Evolutionary conservation across 2,888 invertebrate species (phyloP).

Genomic region (Lacanobia wlatinum): DNA sequence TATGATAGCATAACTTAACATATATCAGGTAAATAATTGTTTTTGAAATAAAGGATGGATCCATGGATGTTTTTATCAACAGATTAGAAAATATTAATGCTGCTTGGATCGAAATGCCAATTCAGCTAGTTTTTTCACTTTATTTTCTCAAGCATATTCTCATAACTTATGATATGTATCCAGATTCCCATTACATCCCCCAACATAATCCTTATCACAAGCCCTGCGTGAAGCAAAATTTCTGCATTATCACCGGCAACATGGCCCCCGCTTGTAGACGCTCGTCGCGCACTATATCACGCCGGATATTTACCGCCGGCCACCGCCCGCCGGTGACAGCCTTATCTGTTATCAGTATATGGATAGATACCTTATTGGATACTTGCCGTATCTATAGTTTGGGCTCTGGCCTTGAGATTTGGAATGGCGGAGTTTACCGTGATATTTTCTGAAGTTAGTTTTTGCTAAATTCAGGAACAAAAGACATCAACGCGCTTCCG

Average conservation of each 20-base stretch:
- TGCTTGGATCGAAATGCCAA: too few relatives aligned
- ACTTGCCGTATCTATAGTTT: slow-evolving; percentile 79
- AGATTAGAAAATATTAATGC: too few relatives aligned
- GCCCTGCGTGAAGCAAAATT: slow-evolving; percentile 56
- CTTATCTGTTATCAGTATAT: slow-evolving; percentile 90
- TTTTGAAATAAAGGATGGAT: neutral
- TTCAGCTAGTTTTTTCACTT: too few relatives aligned
- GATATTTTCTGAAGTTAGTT: slow-evolving; percentile 47
- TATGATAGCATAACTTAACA: too few relatives aligned
- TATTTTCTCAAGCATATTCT: neutral
- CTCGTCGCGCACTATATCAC: slow-evolving; percentile 84
- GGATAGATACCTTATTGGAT: slow-evolving; percentile 82
- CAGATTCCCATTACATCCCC: neutral
- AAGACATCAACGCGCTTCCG: slow-evolving; percentile 33
- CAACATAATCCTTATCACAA: slow-evolving; percentile 49
- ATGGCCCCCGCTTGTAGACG: slow-evolving; percentile 72
- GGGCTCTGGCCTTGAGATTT: slow-evolving; percentile 73
- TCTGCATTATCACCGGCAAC: slow-evolving; percentile 64
- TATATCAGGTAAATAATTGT: too few relatives aligned
- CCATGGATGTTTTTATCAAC: neutral
- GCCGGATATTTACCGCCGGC: slow-evolving; percentile 83
- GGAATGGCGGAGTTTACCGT: slow-evolving; percentile 56
- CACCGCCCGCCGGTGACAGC: slow-evolving; percentile 86
- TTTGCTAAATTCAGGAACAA: slow-evolving; percentile 10
- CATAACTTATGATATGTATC: neutral